Evolutionary conservation across 1,140 invertebrate genomes (phyloP), one percentile per base, ranked within the genome.

Genomic region (Drosophila jambulina): DNA sequence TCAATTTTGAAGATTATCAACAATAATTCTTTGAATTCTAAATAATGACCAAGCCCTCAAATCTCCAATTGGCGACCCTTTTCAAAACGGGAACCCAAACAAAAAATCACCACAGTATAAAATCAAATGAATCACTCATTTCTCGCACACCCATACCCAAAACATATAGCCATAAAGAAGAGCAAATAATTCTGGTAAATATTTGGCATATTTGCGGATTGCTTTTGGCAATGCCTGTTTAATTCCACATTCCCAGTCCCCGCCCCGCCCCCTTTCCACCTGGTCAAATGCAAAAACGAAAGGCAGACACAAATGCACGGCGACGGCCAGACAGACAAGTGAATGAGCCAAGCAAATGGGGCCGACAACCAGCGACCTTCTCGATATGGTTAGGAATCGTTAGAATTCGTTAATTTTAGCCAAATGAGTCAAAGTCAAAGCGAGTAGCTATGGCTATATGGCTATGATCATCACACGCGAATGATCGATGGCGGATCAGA

Each of bases 321-420:
- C 63, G 82, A 83, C 80, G 82, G 56, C 57, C 62, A 68, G 67
- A 42, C 38, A 46, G 63, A 72, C 69, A 72, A 71, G 69, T 88
- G 84, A 88, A 78, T 87, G 84, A 78, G 72, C 77, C 58, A 74
- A 88, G 56, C 84, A 87, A 80, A 87, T 87, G 84, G 75, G 60
- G 78, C 63, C 78, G 82, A 57, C 82, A 75, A 69, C 58, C 71
- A 65, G 74, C 75, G 81, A 79, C 85, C 81, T 90, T 90, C 85
- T 85, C 85, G 59, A 90, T 90, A 90, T 90, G 85, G 85, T 82
- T 78, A 90, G 72, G 56, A 85, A 74, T 85, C 68, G 72, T 82
- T 78, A 90, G 68, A 56, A 85, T 74, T 85, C 68, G 72, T 78
- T 76, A 62, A 90, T 76, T 90, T 79, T 85, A 79, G 85, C 81